Conservation (phyloP, 2,888 invertebrate species). For the Cerastis rubricosa region DNA sequence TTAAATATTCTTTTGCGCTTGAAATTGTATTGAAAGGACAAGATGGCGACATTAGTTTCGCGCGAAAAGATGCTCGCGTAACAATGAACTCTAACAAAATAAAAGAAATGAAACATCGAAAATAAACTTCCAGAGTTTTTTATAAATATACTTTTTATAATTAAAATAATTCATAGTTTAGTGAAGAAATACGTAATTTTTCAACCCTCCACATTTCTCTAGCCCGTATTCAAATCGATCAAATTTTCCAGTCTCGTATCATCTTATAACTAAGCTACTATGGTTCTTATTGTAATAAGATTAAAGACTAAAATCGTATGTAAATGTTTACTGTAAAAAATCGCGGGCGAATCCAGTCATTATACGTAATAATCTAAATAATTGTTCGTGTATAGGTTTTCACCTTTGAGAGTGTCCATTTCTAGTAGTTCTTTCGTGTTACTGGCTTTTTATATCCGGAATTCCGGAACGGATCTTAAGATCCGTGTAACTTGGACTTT, state of each 20-base stretch:
- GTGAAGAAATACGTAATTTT: constrained; percentile 42
- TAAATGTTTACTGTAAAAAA: constrained; percentile 63
- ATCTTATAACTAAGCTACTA: constrained; percentile 65
- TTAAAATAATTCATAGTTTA: constrained; percentile 2
- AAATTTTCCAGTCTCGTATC: constrained; percentile 65
- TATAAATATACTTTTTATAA: background rate
- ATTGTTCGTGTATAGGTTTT: constrained; percentile 66
- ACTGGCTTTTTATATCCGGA: constrained; percentile 24
- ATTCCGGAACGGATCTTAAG: constrained; percentile 48
- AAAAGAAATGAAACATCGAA: constrained; percentile 31
- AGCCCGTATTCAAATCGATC: constrained; percentile 54
- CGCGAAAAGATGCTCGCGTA: background rate
- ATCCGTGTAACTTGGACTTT: background rate
- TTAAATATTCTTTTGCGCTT: background rate
- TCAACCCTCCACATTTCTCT: constrained; percentile 37
- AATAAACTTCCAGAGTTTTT: constrained; percentile 41
- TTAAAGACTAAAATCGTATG: constrained; percentile 67
- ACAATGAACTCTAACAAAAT: background rate
- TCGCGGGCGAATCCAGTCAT: constrained; percentile 66
- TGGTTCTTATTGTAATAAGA: constrained; percentile 61
- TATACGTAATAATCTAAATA: constrained; percentile 66
- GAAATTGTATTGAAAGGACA: background rate
- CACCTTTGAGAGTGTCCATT: constrained; percentile 68
- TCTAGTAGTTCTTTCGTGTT: constrained; percentile 59
- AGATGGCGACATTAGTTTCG: background rate